phyloP scores from a whole-genome alignment of 2,888 invertebrate species.

The Chymomyza amoena region DNA sequence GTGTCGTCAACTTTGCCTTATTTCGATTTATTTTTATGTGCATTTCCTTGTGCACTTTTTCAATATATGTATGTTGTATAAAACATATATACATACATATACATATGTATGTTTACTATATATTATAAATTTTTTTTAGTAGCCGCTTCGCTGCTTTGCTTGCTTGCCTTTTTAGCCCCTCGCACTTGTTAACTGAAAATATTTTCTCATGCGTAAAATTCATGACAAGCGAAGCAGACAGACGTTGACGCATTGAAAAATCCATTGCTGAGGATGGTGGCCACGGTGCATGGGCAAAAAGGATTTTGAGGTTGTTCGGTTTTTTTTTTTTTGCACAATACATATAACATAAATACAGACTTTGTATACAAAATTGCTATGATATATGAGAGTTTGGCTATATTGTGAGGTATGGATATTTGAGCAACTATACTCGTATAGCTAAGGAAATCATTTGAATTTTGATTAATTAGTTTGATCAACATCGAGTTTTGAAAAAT shows the following conservation, averaged over 20 bases:
- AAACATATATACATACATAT: background rate
- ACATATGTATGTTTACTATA: too few species aligned
- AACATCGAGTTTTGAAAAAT: background rate
- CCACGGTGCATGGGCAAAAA: slow-evolving; percentile 1
- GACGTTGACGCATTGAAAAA: slow-evolving; percentile 52
- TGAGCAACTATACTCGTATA: background rate
- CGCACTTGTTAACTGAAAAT: slow-evolving; percentile 65
- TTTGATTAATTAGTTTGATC: slow-evolving; percentile 2
- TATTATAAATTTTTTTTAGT: slow-evolving; percentile 8
- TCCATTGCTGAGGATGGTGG: background rate
- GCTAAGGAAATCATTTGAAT: background rate
- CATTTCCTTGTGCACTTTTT: slow-evolving; percentile 35
- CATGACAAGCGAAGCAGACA: slow-evolving; percentile 62
- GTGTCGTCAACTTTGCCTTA: slow-evolving; percentile 34
- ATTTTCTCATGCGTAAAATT: slow-evolving; percentile 71
- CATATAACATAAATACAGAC: background rate
- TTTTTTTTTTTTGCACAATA: background rate
- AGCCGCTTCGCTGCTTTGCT: slow-evolving; percentile 3
- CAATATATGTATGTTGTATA: background rate
- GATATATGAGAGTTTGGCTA: background rate
- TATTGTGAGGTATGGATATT: background rate
- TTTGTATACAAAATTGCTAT: background rate
- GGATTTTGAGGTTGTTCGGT: background rate
- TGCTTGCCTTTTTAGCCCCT: slow-evolving; percentile 27
- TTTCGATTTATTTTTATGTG: slow-evolving; percentile 70